Conservation (phyloP, 2,797 vertebrate genomes). For the Mormyrops boulengeri region DNA sequence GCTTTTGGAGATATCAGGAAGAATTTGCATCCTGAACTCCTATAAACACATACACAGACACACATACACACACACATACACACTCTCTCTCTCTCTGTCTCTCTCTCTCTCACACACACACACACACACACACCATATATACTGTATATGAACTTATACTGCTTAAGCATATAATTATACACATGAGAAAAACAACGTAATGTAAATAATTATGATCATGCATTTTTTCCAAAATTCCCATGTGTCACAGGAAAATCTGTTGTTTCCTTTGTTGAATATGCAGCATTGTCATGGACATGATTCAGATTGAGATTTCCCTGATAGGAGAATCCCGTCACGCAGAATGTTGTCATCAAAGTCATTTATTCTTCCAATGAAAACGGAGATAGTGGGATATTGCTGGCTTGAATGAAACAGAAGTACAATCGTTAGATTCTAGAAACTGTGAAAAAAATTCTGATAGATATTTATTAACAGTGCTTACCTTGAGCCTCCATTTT, state of each 20-base stretch:
- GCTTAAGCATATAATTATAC: not conserved
- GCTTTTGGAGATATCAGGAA: not conserved
- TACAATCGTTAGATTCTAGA: not conserved
- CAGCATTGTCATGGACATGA: not conserved
- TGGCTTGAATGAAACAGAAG: not conserved
- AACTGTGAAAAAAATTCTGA: not conserved
- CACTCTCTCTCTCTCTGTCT: too few species aligned
- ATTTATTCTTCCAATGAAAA: not conserved
- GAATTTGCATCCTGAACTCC: not conserved
- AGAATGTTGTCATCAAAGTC: not conserved
- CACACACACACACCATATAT: not conserved
- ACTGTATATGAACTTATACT: not conserved
- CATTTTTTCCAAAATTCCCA: not conserved
- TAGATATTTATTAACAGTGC: not conserved
- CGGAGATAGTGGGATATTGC: not conserved
- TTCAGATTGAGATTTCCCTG: not conserved
- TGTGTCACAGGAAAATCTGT: not conserved
- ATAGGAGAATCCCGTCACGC: not conserved
- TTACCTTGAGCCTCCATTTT: not conserved
- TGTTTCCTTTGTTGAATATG: not conserved
- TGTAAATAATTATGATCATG: not conserved
- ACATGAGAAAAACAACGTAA: not conserved
- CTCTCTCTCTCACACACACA: too few species aligned
- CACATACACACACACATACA: too few species aligned
- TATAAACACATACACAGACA: not conserved